Conservation (phyloP, 2,888 invertebrate species). For the Polymixis flavicincta region DNA sequence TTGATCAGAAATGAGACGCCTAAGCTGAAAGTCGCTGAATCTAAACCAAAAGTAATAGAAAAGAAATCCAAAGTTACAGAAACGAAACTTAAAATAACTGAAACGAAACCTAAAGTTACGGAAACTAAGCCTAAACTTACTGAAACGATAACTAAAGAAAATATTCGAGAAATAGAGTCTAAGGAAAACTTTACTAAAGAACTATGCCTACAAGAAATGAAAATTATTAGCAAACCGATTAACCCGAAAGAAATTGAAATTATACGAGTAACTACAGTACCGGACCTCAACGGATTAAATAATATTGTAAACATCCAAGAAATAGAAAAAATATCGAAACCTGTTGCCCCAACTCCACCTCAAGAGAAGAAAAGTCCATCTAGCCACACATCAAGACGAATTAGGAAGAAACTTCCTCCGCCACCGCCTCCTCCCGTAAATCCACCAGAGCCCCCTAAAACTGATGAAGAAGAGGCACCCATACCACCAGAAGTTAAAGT, state of each 20-base stretch:
- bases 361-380: slow-evolving; percentile 79
- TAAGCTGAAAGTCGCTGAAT: slow-evolving; percentile 61
- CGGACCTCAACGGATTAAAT: slow-evolving; percentile 54
- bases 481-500: slow-evolving; percentile 90
- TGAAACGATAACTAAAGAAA: slow-evolving; percentile 55
- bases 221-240: slow-evolving; percentile 55
- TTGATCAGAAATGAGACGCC: slow-evolving; percentile 62
- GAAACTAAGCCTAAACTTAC: slow-evolving; percentile 59
- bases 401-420: slow-evolving; percentile 86
- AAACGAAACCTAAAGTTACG: slow-evolving; percentile 51
- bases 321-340: slow-evolving; percentile 46
- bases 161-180: slow-evolving; percentile 37
- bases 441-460: slow-evolving; percentile 61
- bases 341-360: slow-evolving; percentile 56
- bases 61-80: slow-evolving; percentile 58
- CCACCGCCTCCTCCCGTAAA: slow-evolving; percentile 84
- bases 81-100: slow-evolving; percentile 48
- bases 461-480: slow-evolving; percentile 76
- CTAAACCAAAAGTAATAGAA: slow-evolving; percentile 50
- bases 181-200: slow-evolving; percentile 61
- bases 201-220: slow-evolving; percentile 53
- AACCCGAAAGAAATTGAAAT: slow-evolving; percentile 64
- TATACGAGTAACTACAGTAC: slow-evolving; percentile 52
- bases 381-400: slow-evolving; percentile 79
- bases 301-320: slow-evolving; percentile 45